Evolutionary conservation across 2,797 vertebrate species (phyloP).

Genomic region (Chloroceryle inda): DNA sequence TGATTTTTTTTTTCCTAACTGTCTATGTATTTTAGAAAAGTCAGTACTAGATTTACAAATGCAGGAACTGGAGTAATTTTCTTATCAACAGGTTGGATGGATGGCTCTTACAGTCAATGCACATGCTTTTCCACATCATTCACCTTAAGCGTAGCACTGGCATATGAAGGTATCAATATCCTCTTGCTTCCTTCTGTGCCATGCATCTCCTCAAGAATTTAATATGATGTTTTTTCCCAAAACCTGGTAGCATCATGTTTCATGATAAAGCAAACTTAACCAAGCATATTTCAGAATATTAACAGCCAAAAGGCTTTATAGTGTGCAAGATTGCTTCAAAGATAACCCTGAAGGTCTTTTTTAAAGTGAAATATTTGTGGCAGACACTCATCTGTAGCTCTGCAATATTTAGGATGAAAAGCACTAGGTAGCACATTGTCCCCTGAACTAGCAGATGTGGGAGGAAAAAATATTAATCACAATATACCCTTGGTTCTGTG

Average conservation of each 20-base stretch:
- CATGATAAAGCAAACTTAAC: background rate
- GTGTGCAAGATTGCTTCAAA: background rate
- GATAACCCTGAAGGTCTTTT: background rate
- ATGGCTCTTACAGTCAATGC: background rate
- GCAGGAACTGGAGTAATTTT: background rate
- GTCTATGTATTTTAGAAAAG: background rate
- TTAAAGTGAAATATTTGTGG: background rate
- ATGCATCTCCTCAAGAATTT: background rate
- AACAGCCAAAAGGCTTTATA: background rate
- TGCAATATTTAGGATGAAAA: background rate
- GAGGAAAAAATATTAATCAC: background rate
- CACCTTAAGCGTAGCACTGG: background rate
- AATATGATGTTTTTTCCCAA: background rate
- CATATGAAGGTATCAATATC: background rate
- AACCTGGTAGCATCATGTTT: background rate
- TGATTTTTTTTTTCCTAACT: background rate
- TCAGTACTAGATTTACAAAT: background rate
- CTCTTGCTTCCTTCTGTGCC: background rate
- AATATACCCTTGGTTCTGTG: background rate
- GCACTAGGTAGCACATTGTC: background rate
- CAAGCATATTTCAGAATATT: background rate
- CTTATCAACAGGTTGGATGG: background rate
- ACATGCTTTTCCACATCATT: background rate
- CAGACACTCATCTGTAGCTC: background rate
- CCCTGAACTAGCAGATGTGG: background rate